Evolutionary conservation across 2,113 vertebrate genomes (phyloP).

Genomic region (Colinus virginianus): DNA sequence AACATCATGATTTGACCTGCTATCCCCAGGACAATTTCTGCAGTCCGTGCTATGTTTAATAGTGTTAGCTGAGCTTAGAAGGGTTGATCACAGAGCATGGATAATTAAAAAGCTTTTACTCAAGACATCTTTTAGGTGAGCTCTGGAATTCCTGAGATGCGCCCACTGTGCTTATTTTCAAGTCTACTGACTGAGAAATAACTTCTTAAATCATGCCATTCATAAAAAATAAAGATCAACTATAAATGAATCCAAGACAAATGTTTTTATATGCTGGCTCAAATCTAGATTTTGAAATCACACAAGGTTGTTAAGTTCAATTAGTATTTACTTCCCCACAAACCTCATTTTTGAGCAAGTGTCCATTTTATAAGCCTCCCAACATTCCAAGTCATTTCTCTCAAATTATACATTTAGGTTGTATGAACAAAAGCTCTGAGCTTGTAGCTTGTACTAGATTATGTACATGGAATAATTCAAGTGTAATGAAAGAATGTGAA

Average conservation of each 20-base stretch:
- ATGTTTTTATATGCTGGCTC: slow-evolving; percentile 10
- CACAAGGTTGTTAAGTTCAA: background rate
- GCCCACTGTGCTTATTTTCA: background rate
- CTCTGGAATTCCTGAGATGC: slow-evolving; percentile 7
- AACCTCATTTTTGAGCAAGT: background rate
- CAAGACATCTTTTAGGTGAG: slow-evolving; percentile 31
- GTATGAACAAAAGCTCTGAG: background rate
- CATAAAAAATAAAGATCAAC: slow-evolving; percentile 34
- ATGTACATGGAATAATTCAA: background rate
- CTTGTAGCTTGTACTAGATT: background rate
- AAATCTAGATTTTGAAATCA: slow-evolving; percentile 48
- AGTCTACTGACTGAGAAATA: slow-evolving; percentile 22
- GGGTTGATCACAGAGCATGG: background rate
- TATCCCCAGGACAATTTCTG: background rate
- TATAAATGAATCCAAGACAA: slow-evolving; percentile 32
- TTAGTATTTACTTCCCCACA: background rate
- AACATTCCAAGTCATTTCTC: background rate
- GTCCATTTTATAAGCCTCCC: background rate
- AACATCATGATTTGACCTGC: background rate
- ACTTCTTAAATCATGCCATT: slow-evolving; percentile 40
- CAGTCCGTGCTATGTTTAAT: background rate
- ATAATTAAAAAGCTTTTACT: background rate
- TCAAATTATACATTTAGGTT: background rate
- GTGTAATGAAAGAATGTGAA: background rate
- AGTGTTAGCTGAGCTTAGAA: background rate